Evolutionary conservation across 2,797 vertebrate species (phyloP).

Genomic region (Ctenochaetus hawaiiensis): DNA sequence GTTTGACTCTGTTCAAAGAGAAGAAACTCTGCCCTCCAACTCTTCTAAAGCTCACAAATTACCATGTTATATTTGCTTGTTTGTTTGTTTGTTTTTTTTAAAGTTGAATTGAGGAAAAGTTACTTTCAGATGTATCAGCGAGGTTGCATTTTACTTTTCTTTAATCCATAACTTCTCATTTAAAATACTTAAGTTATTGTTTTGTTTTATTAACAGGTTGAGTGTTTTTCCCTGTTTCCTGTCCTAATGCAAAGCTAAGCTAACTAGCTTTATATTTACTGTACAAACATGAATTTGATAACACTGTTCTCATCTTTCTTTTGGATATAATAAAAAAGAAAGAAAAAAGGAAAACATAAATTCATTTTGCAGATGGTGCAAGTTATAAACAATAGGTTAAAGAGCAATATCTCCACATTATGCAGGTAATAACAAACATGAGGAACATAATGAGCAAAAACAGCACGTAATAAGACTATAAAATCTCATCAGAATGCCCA

Average conservation of each 20-base stretch:
- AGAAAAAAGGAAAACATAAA: too few species aligned
- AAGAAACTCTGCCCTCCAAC: slow-evolving; percentile 11
- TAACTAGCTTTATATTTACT: background rate
- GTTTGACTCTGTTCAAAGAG: slow-evolving; percentile 4
- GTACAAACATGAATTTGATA: background rate
- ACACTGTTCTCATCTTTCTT: background rate
- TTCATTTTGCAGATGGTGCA: too few species aligned
- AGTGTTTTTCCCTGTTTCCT: background rate
- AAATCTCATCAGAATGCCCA: too few species aligned
- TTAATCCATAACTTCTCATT: background rate
- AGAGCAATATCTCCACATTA: too few species aligned
- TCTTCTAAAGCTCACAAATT: slow-evolving; percentile 12
- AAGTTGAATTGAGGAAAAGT: too few species aligned
- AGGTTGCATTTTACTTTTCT: background rate
- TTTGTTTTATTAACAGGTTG: background rate
- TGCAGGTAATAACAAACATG: too few species aligned
- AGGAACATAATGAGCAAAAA: too few species aligned
- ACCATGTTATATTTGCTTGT: background rate
- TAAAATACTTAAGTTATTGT: background rate
- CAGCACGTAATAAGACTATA: too few species aligned
- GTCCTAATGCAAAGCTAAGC: slow-evolving; percentile 3
- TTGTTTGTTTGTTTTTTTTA: background rate
- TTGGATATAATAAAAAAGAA: too few species aligned
- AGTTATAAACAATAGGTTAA: too few species aligned
- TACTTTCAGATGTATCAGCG: background rate